Evolutionary conservation across 2,888 invertebrate species (phyloP).

Genomic region (Stenotaenia linearis): DNA sequence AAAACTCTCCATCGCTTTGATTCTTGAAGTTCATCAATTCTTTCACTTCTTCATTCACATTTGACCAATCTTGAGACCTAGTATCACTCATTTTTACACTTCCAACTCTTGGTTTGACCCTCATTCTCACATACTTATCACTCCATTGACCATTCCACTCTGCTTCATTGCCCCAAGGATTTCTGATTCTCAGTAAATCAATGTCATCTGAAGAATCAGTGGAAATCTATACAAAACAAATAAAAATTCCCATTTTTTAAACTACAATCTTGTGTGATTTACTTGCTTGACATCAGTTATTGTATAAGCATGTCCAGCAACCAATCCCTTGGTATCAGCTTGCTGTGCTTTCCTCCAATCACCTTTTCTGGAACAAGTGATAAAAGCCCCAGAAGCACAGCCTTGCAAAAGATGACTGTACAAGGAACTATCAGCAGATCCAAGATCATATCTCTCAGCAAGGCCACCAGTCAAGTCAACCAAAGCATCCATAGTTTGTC

Average conservation of each 20-base stretch:
- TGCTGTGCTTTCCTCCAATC: constrained; percentile 45
- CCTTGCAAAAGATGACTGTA: constrained; percentile 46
- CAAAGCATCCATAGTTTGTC: constrained; percentile 51
- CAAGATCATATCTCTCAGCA: constrained; percentile 48
- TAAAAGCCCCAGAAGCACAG: constrained; percentile 47
- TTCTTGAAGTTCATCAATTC: constrained; percentile 43
- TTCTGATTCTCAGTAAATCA: constrained; percentile 48
- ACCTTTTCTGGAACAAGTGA: constrained; percentile 50
- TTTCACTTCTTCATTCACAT: constrained; percentile 46
- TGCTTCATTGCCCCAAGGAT: constrained; percentile 51
- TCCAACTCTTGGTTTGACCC: constrained; percentile 31
- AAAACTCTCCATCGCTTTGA: constrained; percentile 51
- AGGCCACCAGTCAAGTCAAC: constrained; percentile 52
- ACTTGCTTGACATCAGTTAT: constrained; percentile 48
- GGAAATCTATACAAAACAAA: constrained; percentile 33
- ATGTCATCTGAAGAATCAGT: background rate
- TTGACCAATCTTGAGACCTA: constrained; percentile 48
- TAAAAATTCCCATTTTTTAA: background rate
- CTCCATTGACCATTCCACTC: constrained; percentile 53
- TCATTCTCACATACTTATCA: constrained; percentile 44
- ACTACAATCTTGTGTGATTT: background rate
- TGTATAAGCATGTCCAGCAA: constrained; percentile 52
- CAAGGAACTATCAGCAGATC: constrained; percentile 44
- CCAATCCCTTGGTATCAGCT: constrained; percentile 49
- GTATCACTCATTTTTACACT: constrained; percentile 10